phyloP scores from a whole-genome alignment of 2,797 vertebrate genomes.

The Clarias pachynema region DNA sequence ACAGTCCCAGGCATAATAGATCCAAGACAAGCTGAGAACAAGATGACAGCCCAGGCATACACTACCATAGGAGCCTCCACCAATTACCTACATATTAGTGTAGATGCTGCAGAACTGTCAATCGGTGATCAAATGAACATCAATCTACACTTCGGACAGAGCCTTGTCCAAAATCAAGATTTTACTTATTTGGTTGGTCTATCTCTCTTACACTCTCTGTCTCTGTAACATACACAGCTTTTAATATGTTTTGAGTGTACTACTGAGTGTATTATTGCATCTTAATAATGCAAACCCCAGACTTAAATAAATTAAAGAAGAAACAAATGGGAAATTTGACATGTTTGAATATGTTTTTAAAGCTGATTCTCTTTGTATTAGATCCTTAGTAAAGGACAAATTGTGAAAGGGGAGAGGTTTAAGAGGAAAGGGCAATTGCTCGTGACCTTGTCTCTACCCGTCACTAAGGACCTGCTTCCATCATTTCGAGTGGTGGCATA shows the following conservation, averaged over 20 bases:
- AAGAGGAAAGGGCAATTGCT: slow-evolving; percentile 61
- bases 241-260: neutral
- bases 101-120: slow-evolving; percentile 60
- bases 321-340: neutral
- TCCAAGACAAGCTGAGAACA: slow-evolving; percentile 61
- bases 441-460: slow-evolving; percentile 63
- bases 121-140: slow-evolving; percentile 65
- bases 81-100: slow-evolving; percentile 74
- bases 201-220: neutral
- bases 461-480: slow-evolving; percentile 71
- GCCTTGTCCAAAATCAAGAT: slow-evolving; percentile 33
- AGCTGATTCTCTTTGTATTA: slow-evolving; percentile 40
- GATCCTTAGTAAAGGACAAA: slow-evolving; percentile 77
- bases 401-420: slow-evolving; percentile 62
- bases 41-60: slow-evolving; percentile 68
- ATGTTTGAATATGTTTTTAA: neutral
- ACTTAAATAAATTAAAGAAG: neutral
- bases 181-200: slow-evolving; percentile 78
- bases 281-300: neutral
- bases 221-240: neutral
- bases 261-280: neutral
- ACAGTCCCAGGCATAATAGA: neutral
- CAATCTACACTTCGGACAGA: slow-evolving; percentile 67
- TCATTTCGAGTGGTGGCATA: slow-evolving; percentile 82
- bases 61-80: slow-evolving; percentile 53